phyloP scores from a whole-genome alignment of 2,797 vertebrate genomes.

The Lepus oiostolus region DNA sequence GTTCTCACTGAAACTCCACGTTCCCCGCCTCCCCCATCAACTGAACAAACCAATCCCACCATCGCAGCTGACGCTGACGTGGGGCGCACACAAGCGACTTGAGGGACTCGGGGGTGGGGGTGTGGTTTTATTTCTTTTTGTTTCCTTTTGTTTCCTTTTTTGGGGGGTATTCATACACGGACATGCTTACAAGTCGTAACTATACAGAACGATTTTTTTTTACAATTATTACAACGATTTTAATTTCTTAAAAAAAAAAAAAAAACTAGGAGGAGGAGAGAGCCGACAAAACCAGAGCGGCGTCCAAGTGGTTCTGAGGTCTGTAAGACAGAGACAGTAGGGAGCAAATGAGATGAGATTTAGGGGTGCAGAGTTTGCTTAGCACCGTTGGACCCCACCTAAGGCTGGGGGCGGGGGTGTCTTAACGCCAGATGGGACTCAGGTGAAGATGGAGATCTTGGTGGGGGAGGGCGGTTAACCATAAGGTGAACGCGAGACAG shows the following conservation, averaged over 20 bases:
- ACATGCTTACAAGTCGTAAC: conserved; percentile 98
- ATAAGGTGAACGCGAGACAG: background rate
- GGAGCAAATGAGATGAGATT: conserved; percentile 58
- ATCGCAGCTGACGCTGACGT: conserved; percentile 91
- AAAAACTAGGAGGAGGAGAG: conserved; percentile 91
- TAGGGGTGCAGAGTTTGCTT: background rate
- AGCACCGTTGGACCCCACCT: background rate
- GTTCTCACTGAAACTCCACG: conserved; percentile 92
- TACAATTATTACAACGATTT: conserved; percentile 94
- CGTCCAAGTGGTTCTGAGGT: conserved; percentile 94
- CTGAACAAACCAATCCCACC: conserved; percentile 87
- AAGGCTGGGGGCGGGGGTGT: background rate
- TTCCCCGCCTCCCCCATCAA: conserved; percentile 77
- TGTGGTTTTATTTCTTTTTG: conserved; percentile 75
- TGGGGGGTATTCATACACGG: conserved; percentile 92
- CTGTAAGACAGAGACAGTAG: conserved; percentile 91
- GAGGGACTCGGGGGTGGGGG: conserved; percentile 26
- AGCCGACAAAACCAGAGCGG: conserved; percentile 92
- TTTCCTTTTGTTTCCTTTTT: conserved; percentile 1
- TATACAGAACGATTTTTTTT: conserved; percentile 94
- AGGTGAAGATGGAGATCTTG: background rate
- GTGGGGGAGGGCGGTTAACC: background rate
- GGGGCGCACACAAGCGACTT: conserved; percentile 93
- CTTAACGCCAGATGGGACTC: background rate
- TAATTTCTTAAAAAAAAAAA: conserved; percentile 85